Conservation (phyloP, 2,888 invertebrate species). For the Diarsia dahlii region DNA sequence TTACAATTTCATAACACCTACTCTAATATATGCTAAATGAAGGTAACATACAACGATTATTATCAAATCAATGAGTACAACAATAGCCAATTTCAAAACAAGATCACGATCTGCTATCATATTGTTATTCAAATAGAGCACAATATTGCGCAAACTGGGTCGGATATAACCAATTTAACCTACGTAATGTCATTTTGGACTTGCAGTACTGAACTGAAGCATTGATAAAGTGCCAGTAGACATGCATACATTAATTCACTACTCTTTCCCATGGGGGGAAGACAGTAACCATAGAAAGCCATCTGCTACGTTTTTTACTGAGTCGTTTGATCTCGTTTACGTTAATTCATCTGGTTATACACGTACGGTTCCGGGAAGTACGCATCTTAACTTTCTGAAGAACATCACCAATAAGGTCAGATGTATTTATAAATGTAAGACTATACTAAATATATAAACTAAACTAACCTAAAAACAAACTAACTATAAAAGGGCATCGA, state of each 20-base stretch:
- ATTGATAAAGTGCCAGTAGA: background rate
- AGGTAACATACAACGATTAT: slow-evolving; percentile 30
- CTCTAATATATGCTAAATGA: slow-evolving; percentile 6
- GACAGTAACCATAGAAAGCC: background rate
- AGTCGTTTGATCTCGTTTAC: background rate
- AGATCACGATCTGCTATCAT: slow-evolving; percentile 15
- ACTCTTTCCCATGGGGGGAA: rapidly evolving
- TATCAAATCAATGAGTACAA: slow-evolving; percentile 28
- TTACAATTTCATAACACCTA: slow-evolving; percentile 22
- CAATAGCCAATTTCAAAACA: slow-evolving; percentile 20
- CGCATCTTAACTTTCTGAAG: too few relatives aligned
- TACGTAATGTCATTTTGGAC: slow-evolving; percentile 11
- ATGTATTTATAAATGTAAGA: too few relatives aligned
- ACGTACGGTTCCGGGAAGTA: background rate
- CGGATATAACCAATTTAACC: slow-evolving; percentile 45
- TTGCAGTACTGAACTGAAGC: background rate
- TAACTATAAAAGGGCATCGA: too few relatives aligned
- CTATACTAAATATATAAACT: too few relatives aligned
- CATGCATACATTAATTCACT: background rate
- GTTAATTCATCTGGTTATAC: background rate
- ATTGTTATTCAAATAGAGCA: slow-evolving; percentile 2
- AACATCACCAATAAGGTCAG: background rate
- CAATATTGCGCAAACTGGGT: slow-evolving; percentile 31
- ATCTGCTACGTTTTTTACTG: background rate
- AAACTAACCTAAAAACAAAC: too few relatives aligned